These are phyloP conservation scores for Gortyna flavago DNA, from an alignment of 2,888 invertebrate species.

Conservation along the genomic window DNA sequence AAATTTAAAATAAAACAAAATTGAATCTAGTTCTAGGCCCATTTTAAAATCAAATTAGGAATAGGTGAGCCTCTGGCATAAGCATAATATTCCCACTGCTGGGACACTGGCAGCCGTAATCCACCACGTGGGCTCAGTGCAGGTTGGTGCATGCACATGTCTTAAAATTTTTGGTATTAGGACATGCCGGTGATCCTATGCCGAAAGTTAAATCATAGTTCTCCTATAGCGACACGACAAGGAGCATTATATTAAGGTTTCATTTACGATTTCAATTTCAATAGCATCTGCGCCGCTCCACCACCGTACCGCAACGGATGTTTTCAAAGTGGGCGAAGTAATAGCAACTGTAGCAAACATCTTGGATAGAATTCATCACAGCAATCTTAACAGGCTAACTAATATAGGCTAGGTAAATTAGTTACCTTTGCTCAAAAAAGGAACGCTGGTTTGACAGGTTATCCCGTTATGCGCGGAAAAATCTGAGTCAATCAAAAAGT, in stretches of 20 bases:
- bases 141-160: background rate
- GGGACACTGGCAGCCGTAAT: background rate
- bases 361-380: background rate
- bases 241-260: background rate
- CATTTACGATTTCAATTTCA: constrained; percentile 3
- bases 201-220: background rate
- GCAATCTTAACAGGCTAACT: background rate
- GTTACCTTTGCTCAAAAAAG: background rate
- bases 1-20: background rate
- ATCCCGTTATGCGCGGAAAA: constrained; percentile 12
- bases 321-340: constrained; percentile 12
- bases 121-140: background rate
- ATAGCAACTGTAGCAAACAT: constrained; percentile 13
- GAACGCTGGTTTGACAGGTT: background rate
- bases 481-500: background rate
- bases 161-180: background rate
- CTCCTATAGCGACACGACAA: background rate
- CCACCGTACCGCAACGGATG: background rate
- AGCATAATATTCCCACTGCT: background rate
- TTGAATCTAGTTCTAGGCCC: background rate
- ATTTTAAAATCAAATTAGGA: background rate
- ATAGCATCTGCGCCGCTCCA: background rate
- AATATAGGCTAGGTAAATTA: background rate
- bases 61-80: background rate
- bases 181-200: background rate